These are phyloP conservation scores for Cremastinae sp. DNA, from an alignment of 2,888 invertebrate species.

Conservation along the genomic window DNA sequence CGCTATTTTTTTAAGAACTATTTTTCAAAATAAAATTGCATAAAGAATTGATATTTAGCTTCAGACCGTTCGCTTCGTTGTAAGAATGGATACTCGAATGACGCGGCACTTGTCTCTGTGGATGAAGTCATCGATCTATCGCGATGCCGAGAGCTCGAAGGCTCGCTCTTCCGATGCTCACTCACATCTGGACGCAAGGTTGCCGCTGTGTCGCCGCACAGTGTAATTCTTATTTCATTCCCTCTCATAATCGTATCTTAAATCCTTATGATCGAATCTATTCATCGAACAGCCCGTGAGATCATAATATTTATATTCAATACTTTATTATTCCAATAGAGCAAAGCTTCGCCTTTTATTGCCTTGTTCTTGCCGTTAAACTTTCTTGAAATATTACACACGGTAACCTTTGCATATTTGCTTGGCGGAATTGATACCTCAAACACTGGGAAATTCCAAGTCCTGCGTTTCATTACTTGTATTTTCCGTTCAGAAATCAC, in stretches of 20 bases:
- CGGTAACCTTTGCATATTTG: not conserved
- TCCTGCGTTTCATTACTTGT: no score
- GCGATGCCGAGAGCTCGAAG: constrained; percentile 48
- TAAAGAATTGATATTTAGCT: no score
- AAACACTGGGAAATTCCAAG: no score
- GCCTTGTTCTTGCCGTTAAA: constrained; percentile 21
- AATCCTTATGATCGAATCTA: constrained; percentile 39
- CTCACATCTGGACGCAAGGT: constrained; percentile 45
- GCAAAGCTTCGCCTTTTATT: constrained; percentile 13
- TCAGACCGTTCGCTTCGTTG: not conserved
- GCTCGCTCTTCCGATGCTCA: constrained; percentile 30
- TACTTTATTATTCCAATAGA: constrained; percentile 25
- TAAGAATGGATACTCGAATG: constrained; percentile 64
- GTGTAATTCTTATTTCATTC: constrained; percentile 41
- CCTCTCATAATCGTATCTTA: constrained; percentile 42
- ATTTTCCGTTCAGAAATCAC: no score
- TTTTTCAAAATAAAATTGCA: no score
- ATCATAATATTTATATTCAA: constrained; percentile 46
- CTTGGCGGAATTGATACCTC: not conserved
- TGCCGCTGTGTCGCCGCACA: constrained; percentile 23
- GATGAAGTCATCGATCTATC: constrained; percentile 73
- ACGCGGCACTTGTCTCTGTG: constrained; percentile 49
- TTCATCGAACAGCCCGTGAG: constrained; percentile 33
- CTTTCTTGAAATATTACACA: constrained; percentile 13
- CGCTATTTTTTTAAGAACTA: no score